Conservation (phyloP, 2,797 vertebrate species). For the Poliocrania exsul region DNA sequence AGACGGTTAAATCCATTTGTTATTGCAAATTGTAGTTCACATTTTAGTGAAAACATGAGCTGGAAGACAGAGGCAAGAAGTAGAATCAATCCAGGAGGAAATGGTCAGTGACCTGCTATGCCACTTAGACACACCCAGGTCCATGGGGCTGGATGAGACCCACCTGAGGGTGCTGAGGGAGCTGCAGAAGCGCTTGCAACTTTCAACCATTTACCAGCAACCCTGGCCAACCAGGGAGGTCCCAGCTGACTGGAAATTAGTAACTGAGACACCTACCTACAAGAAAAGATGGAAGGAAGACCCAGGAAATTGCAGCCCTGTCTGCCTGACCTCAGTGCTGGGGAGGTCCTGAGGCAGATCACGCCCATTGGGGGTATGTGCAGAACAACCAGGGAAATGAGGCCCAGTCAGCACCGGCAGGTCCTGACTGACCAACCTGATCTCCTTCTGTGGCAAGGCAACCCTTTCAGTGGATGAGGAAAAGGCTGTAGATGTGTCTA, state of each 20-base stretch:
- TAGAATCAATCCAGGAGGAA: background rate
- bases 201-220: background rate
- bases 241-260: background rate
- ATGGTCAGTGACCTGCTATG: background rate
- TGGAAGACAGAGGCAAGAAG: background rate
- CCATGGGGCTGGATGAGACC: background rate
- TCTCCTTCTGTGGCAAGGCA: background rate
- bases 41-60: background rate
- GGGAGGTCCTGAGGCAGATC: background rate
- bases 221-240: background rate
- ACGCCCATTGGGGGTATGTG: background rate
- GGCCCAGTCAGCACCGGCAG: background rate
- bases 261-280: background rate
- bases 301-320: background rate
- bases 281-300: background rate
- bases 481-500: background rate
- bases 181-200: background rate
- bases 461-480: background rate
- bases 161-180: background rate
- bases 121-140: background rate
- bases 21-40: background rate
- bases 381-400: background rate
- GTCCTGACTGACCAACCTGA: rapidly evolving
- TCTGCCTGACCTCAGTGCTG: background rate
- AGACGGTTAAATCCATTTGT: background rate